A percentile compares a stretch with the other conserved stretches of the same genome.
Conservation (phyloP, 2,797 vertebrate species). For the Sebastes variabilis region DNA sequence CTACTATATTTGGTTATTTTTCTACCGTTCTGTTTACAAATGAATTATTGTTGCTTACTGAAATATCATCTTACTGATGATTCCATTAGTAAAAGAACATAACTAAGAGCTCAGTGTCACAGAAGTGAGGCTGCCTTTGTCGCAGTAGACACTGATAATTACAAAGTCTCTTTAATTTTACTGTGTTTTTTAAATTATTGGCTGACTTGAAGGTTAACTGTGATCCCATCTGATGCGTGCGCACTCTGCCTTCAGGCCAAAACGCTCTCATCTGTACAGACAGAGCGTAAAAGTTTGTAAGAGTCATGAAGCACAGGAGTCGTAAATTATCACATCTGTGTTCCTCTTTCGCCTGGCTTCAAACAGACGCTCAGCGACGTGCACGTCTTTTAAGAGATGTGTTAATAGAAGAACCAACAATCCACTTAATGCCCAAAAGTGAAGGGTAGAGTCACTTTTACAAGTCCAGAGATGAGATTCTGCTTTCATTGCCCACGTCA, state of each 20-base stretch:
- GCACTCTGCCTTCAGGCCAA: conserved; percentile 78
- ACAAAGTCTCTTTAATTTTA: conserved; percentile 34
- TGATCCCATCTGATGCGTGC: conserved; percentile 84
- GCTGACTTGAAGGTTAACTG: conserved; percentile 93
- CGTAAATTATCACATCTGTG: conserved; percentile 59
- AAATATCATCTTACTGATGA: conserved; percentile 2
- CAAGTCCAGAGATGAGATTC: conserved; percentile 73
- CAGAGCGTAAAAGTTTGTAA: conserved; percentile 51
- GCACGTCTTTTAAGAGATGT: conserved; percentile 67
- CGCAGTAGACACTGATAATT: conserved; percentile 75
- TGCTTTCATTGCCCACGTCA: conserved; percentile 73
- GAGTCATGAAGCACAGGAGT: conserved; percentile 43
- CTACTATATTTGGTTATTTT: not conserved
- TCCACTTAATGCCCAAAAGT: conserved; percentile 79
- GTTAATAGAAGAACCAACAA: conserved; percentile 78
- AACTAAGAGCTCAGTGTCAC: conserved; percentile 15
- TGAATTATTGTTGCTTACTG: not conserved
- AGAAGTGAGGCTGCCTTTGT: conserved; percentile 51
- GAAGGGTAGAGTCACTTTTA: conserved; percentile 80
- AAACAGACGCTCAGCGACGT: conserved; percentile 26
- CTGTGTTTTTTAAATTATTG: conserved; percentile 84
- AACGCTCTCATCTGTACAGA: not conserved
- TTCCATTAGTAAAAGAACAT: conserved; percentile 23
- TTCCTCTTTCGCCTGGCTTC: conserved; percentile 29
- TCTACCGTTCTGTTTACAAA: not conserved